Percentiles rank a stretch among this genome's conserved stretches.
Evolutionary conservation across 2,888 invertebrate genomes (phyloP).

Genomic region (Trissonchulus sp.): DNA sequence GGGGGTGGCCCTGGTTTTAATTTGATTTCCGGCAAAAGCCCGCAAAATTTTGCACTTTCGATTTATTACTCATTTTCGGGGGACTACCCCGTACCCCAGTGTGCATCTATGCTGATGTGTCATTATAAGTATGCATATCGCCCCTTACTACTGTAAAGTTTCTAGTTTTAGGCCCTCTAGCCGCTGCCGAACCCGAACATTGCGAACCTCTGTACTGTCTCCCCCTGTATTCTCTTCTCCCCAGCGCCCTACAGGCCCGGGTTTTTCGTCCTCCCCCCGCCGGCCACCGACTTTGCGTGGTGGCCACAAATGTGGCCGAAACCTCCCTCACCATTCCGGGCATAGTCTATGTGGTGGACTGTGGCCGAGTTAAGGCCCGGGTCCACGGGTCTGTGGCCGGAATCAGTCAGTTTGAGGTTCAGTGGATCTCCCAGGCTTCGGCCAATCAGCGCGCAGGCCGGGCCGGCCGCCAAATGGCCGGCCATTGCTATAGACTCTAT

Average conservation of each 20-base stretch:
- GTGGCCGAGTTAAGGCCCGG: constrained; percentile 62
- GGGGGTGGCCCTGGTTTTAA: too few relatives aligned
- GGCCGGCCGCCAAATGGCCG: constrained; percentile 69
- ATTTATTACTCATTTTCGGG: too few relatives aligned
- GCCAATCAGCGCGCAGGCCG: constrained; percentile 88
- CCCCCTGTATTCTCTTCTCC: constrained; percentile 84
- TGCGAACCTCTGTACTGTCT: constrained; percentile 76
- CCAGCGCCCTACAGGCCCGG: constrained; percentile 64
- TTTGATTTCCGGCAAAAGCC: too few relatives aligned
- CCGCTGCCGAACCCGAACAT: background rate
- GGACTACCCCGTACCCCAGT: too few relatives aligned
- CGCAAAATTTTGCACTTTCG: too few relatives aligned
- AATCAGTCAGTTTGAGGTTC: constrained; percentile 75
- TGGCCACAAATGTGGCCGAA: constrained; percentile 96
- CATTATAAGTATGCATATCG: too few relatives aligned
- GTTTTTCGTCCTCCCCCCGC: constrained; percentile 55
- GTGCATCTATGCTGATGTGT: too few relatives aligned
- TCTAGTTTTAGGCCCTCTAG: too few relatives aligned
- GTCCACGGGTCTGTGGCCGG: constrained; percentile 42
- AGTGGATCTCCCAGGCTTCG: constrained; percentile 86
- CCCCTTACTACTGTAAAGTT: too few relatives aligned
- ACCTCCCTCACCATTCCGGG: constrained; percentile 90
- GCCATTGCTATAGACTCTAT: constrained; percentile 74
- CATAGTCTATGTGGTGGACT: constrained; percentile 59
- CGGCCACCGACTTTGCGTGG: constrained; percentile 78